Conservation (phyloP, 2,888 invertebrate species). For the Agapostemon virescens region DNA sequence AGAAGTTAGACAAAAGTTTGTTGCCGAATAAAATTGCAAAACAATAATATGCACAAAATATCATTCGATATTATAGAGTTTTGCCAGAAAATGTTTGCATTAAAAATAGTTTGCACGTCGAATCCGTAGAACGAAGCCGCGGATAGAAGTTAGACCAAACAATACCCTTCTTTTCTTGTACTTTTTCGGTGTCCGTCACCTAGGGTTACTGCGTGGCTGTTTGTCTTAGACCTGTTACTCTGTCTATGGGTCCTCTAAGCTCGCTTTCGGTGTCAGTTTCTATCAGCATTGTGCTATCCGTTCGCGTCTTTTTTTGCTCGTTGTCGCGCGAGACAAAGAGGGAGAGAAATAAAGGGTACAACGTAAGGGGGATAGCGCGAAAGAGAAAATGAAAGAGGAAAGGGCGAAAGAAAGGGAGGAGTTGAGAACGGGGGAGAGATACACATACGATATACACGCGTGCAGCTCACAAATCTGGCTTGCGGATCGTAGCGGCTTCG, state of each 20-base stretch:
- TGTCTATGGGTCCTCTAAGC: conserved; percentile 26
- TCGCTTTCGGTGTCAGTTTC: conserved; percentile 71
- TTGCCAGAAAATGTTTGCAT: too few relatives aligned
- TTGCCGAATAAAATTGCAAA: too few relatives aligned
- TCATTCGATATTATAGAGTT: too few relatives aligned
- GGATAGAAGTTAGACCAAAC: background rate
- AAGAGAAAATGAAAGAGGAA: conserved; percentile 11
- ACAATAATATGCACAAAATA: too few relatives aligned
- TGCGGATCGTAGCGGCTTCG: conserved; percentile 68
- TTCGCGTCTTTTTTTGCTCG: conserved; percentile 59
- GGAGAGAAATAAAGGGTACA: conserved; percentile 28
- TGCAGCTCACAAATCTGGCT: conserved; percentile 76
- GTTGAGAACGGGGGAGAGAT: conserved; percentile 35
- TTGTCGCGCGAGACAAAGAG: conserved; percentile 44
- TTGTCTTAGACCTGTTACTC: conserved; percentile 4
- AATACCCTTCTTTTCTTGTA: background rate
- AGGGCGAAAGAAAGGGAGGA: background rate
- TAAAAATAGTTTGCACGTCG: too few relatives aligned
- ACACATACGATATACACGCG: conserved; percentile 69
- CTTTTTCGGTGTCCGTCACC: background rate
- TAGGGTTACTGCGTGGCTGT: background rate
- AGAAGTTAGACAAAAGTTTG: too few relatives aligned
- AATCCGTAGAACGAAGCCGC: too few relatives aligned
- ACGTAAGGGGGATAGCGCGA: conserved; percentile 30
- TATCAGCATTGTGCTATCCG: conserved; percentile 54